Base-by-base conservation (phyloP, 2,888 invertebrate genomes). In the Sepioteuthis lessoniana region DNA sequence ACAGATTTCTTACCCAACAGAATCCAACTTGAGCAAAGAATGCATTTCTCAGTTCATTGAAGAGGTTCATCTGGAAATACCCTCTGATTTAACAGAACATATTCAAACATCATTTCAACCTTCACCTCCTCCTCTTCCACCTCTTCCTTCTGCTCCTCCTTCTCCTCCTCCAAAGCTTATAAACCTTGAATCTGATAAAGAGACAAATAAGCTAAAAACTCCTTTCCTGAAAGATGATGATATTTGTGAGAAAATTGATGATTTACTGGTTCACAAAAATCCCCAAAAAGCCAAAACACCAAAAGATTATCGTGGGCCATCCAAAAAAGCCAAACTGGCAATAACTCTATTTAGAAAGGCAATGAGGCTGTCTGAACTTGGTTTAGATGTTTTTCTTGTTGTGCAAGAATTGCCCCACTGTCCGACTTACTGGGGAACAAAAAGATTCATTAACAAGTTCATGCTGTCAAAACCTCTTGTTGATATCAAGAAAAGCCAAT, bases 1-100 rank as follows among this genome's bases (percentile, higher is more conserved):
- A 25, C 76, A 76, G n/a, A 76, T 76, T n/a, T 1, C 19, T 35
- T 76, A 76, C n/a, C 76, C 10, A 76, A n/a, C n/a, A 76, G 35
- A 76, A 76, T 8, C n/a, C n/a, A 35, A 76, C 19, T n/a, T 76
- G 13, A 76, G 35, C n/a, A 76, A 10, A 76, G 76, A 76, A 35
- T n/a, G n/a, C 76, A 55, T 55, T 93, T 38, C 94, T 92, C 42
- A 90, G 31, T 37, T 90, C 90, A 38, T 90, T 94, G 91, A 90
- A 91, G n/a, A 37, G 28, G 46, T 90, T 93, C 31, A 90, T 94
- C 42, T 90, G 31, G 42, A 90, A 47, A 46, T 90, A 91, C n/a
- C 93, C 90, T 28, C 94, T 94, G 46, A 90, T 94, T 38, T 90
- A 91, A 31, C 94, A 35, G 10, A 31, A 91, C 31, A 31, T 94